Evolutionary conservation across 2,113 vertebrate species (phyloP).

Genomic region (Hippocampus comes): DNA sequence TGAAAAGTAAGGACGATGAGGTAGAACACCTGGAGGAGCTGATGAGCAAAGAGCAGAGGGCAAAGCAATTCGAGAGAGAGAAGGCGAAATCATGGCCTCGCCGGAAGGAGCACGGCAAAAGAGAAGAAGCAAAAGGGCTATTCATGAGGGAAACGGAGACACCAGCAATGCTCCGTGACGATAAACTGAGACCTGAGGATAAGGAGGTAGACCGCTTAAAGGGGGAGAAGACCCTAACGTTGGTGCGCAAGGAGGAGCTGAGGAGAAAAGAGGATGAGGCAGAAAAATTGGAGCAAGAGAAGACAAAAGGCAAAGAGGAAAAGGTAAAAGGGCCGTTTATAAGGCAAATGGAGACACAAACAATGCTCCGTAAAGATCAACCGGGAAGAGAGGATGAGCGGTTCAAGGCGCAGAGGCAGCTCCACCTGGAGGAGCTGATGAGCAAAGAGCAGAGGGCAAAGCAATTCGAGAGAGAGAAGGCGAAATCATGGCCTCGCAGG

Average conservation of each 20-base stretch:
- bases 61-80: not conserved
- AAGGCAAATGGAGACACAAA: no score
- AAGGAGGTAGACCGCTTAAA: conserved; percentile 67
- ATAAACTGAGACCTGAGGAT: conserved; percentile 42
- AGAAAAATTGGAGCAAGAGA: not conserved
- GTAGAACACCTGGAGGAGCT: no score
- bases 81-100: not conserved
- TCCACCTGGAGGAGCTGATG: no score
- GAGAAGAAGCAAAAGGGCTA: not conserved
- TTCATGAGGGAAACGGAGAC: conserved; percentile 6
- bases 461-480: no score
- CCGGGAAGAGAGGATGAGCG: no score
- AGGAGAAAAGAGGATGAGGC: not conserved
- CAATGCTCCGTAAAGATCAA: no score
- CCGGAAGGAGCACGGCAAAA: not conserved
- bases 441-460: no score
- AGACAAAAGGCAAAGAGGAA: not conserved
- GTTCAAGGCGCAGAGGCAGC: no score
- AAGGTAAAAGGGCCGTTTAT: not conserved
- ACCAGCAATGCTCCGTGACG: conserved; percentile 28
- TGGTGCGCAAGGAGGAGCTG: not conserved
- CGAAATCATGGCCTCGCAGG: no score
- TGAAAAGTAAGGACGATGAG: conserved; percentile 37
- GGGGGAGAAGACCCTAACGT: conserved; percentile 2
- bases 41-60: no score